phyloP scores from a whole-genome alignment of 1,140 invertebrate species.

The Diorhabda sublineata region DNA sequence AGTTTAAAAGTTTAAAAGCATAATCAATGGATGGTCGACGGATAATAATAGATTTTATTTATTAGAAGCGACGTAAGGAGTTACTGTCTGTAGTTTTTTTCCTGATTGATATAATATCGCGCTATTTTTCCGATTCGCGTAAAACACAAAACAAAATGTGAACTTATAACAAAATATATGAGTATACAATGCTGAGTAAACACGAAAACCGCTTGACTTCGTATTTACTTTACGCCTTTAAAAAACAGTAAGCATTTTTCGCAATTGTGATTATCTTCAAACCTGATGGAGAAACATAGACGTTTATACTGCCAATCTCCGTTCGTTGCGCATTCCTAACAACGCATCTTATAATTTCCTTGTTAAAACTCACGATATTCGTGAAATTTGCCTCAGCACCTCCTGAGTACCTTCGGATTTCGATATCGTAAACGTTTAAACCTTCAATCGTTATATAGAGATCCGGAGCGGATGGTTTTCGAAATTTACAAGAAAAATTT shows the following conservation, averaged over 20 bases:
- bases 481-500: conserved; percentile 53
- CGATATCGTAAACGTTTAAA: conserved; percentile 18
- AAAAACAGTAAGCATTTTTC: conserved; percentile 27
- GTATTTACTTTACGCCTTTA: background rate
- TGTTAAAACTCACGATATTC: conserved; percentile 37
- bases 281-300: conserved; percentile 25
- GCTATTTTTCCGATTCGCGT: too few species aligned
- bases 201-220: too few species aligned
- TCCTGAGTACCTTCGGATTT: conserved; percentile 7
- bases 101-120: too few species aligned
- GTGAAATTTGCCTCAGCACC: conserved; percentile 28
- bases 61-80: too few species aligned
- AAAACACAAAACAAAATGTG: too few species aligned
- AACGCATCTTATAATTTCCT: conserved; percentile 41
- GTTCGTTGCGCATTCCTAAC: conserved; percentile 38
- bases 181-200: too few species aligned
- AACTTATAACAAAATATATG: too few species aligned
- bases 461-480: conserved; percentile 30
- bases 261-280: conserved; percentile 23
- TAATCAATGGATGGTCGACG: too few species aligned
- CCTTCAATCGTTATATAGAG: conserved; percentile 21
- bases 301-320: conserved; percentile 35
- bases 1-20: too few species aligned
- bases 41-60: too few species aligned
- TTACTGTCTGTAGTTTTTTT: too few species aligned